Evolutionary conservation across 2,797 vertebrate species (phyloP).

Genomic region (Spinus olivaceus): DNA sequence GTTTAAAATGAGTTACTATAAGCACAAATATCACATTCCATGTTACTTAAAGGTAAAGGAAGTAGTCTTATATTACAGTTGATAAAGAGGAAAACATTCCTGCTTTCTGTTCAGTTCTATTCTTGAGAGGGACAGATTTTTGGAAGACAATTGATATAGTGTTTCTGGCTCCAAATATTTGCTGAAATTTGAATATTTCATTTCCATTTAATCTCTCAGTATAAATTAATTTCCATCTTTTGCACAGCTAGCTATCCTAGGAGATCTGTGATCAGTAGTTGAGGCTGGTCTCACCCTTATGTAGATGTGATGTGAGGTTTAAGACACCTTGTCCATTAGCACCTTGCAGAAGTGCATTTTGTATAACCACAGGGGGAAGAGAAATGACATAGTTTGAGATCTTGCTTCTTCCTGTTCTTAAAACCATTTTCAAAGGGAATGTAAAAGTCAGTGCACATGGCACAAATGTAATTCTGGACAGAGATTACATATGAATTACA

Average conservation of each 20-base stretch:
- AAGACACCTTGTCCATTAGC: neutral
- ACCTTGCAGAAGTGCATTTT: slow-evolving; percentile 12
- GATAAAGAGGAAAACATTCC: neutral
- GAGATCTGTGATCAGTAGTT: neutral
- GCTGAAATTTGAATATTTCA: neutral
- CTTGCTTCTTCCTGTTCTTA: slow-evolving; percentile 38
- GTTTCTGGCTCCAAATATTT: neutral
- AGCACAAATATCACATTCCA: neutral
- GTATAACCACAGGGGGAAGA: neutral
- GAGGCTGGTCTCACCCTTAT: neutral
- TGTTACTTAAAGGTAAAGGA: neutral
- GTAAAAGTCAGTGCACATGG: slow-evolving; percentile 27
- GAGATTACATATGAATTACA: slow-evolving; percentile 60
- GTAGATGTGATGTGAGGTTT: neutral
- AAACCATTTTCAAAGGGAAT: slow-evolving; percentile 48
- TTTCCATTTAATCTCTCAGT: neutral
- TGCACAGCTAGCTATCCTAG: neutral
- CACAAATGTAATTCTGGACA: slow-evolving; percentile 29
- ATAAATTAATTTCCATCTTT: neutral
- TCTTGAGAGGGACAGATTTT: neutral
- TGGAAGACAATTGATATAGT: neutral
- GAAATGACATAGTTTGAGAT: slow-evolving; percentile 13
- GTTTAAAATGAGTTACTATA: neutral
- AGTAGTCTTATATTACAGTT: neutral
- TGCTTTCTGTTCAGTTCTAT: neutral